Evolutionary conservation across 2,888 invertebrate genomes (phyloP), one percentile per base, ranked within the genome.

Genomic region (Ptilodon capucinus): DNA sequence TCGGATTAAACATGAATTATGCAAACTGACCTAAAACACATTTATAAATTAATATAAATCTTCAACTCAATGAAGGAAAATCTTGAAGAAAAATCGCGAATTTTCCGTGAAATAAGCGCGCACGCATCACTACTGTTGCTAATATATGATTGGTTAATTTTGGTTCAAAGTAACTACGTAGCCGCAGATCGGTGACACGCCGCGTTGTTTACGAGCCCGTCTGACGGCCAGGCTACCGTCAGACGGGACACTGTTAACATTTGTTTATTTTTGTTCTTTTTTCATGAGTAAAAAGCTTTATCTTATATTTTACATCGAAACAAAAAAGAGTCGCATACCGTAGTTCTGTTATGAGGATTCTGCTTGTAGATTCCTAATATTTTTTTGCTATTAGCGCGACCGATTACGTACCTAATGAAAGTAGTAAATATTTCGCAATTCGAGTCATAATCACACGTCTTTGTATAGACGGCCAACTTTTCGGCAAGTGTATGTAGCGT

Each of bases 71-170:
- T 28, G 11, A 7, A 28, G 28, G n/a, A n/a, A 28, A 28, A 3
- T 28, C 28, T n/a, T 28, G n/a, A 14, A n/a, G n/a, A n/a, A n/a
- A 34, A 34, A 14, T 34, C 6, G 16, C 13, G 6, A 0, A 9
- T 8, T 35, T 35, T 17, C 17, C 35, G 17, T 17, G 11, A 2
- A 2, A 3, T 17, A 4, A 38, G 45, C 48, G 43, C 49, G 48
- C 43, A 40, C 51, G 43, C 32, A 34, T 45, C 48, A 44, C 40
- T 7, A 7, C 47, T 47, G 55, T 48, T 49, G 51, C 50, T 59
- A 60, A 66, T 60, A 51, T 58, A 49, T 48, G 56, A 58, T 62
- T 54, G 60, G 54, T 55, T 67, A 65, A 68, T 58, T 68, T 59
- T 60, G 65, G 56, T 42, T 38, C 48, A 11, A 48, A 48, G 46